Conservation (phyloP, 2,888 invertebrate genomes). For the Melangyna quadrimaculata region DNA sequence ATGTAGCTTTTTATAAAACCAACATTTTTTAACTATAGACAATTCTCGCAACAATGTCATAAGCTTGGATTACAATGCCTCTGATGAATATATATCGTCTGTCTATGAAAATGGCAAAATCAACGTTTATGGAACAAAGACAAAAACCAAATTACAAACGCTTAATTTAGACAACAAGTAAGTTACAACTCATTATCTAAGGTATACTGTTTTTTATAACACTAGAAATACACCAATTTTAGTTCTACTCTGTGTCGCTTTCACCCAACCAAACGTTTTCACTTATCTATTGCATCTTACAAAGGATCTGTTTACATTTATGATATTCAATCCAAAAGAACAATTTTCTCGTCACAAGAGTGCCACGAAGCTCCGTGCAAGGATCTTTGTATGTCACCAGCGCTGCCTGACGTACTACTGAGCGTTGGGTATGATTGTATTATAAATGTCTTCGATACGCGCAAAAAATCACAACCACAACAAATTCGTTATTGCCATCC, state of each 20-base stretch:
- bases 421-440: conserved; percentile 80
- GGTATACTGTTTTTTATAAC: not conserved
- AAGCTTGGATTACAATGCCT: conserved; percentile 79
- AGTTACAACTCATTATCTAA: conserved; percentile 45
- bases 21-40: too few species aligned
- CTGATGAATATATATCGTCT: conserved; percentile 79
- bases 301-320: conserved; percentile 78
- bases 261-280: conserved; percentile 79
- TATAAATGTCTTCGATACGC: conserved; percentile 79
- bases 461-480: conserved; percentile 76
- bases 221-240: not conserved
- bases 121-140: conserved; percentile 78
- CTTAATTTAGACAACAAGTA: conserved; percentile 78
- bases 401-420: conserved; percentile 76
- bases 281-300: conserved; percentile 77
- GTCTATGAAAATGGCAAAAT: conserved; percentile 79
- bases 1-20: too few species aligned
- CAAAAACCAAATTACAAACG: conserved; percentile 77
- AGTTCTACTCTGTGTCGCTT: conserved; percentile 79
- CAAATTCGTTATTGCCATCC: conserved; percentile 77
- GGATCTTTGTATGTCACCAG: conserved; percentile 78
- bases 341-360: conserved; percentile 75
- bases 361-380: conserved; percentile 79
- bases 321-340: conserved; percentile 78
- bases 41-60: conserved; percentile 76